phyloP scores from a whole-genome alignment of 2,888 invertebrate species.

The Drosophila emarginata region DNA sequence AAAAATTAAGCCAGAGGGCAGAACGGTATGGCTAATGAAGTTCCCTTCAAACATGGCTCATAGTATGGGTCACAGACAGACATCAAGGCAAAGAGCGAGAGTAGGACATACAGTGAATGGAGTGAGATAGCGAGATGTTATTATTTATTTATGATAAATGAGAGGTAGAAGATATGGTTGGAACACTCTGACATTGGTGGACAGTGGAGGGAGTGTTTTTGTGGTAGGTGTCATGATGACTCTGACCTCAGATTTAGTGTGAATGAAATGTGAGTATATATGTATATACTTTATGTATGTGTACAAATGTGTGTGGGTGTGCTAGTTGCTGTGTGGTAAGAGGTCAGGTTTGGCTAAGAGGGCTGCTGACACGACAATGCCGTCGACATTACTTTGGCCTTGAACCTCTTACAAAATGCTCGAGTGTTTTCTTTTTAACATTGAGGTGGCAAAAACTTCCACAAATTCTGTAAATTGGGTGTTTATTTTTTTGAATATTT shows the following conservation, averaged over 20 bases:
- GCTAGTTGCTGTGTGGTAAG: neutral
- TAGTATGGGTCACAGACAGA: neutral
- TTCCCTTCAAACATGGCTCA: neutral
- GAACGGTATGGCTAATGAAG: slow-evolving; percentile 7
- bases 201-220: neutral
- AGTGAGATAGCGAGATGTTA: neutral
- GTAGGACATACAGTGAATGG: no score
- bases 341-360: slow-evolving; percentile 6
- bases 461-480: neutral
- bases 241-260: slow-evolving; percentile 42
- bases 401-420: slow-evolving; percentile 16
- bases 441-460: neutral
- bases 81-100: slow-evolving; percentile 1
- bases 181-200: neutral
- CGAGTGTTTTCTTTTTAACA: neutral
- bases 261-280: slow-evolving; percentile 28
- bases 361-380: slow-evolving; percentile 17
- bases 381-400: slow-evolving; percentile 15
- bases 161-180: neutral
- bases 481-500: neutral
- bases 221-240: slow-evolving; percentile 22
- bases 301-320: slow-evolving; percentile 13
- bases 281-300: neutral
- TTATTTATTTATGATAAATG: slow-evolving; percentile 13
- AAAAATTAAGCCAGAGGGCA: slow-evolving; percentile 16